These are phyloP conservation scores for Diprion similis DNA, from an alignment of 1,140 invertebrate species.

Conservation along the genomic window DNA sequence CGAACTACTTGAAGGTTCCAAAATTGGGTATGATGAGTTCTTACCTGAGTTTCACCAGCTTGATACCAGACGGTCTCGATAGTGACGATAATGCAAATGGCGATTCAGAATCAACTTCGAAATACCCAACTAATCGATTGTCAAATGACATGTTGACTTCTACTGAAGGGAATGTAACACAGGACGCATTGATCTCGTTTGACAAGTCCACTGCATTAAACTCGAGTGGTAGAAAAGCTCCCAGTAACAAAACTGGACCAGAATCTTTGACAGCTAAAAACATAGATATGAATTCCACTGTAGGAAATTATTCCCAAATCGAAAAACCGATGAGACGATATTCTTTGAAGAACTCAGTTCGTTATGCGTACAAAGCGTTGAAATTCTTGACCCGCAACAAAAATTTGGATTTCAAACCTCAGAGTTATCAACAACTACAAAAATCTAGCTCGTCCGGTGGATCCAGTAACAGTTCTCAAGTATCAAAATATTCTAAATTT, in stretches of 20 bases:
- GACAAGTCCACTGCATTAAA: not conserved
- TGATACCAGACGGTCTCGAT: not conserved
- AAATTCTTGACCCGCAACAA: slow-evolving; percentile 15
- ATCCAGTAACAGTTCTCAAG: not conserved
- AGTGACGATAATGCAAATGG: not conserved
- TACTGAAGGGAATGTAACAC: no score
- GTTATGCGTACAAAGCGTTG: slow-evolving; percentile 24
- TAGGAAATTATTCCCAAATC: not conserved
- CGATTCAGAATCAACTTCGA: not conserved
- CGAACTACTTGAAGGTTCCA: slow-evolving; percentile 7
- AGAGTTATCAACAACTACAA: not conserved
- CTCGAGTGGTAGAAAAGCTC: no score
- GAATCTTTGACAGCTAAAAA: not conserved
- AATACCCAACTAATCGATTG: not conserved
- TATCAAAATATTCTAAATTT: not conserved
- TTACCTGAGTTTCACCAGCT: slow-evolving; percentile 6
- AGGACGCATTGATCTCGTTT: no score
- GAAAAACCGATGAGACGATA: no score
- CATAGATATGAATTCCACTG: not conserved
- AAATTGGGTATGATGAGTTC: slow-evolving; percentile 9
- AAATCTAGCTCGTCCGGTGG: slow-evolving; percentile 1
- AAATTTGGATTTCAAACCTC: not conserved
- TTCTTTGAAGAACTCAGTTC: slow-evolving; percentile 9
- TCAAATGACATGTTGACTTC: not conserved
- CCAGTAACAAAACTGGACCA: not conserved